A percentile compares a stretch with the other conserved stretches of the same genome.
Conservation (phyloP, 2,888 invertebrate genomes). For the Noctua janthina region DNA sequence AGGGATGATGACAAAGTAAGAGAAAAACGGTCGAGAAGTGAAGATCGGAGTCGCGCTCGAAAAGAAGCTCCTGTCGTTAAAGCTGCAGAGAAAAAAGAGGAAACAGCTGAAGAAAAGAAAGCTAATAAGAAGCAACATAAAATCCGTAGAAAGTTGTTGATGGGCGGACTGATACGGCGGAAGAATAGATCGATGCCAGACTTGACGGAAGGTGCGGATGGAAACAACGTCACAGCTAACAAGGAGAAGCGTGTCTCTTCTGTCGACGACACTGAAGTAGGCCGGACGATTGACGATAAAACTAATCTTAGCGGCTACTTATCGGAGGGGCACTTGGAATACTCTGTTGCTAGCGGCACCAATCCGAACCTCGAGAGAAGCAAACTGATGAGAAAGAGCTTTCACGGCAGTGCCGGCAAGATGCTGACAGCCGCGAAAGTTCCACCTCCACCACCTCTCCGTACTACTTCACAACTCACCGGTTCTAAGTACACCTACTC, state of each 20-base stretch:
- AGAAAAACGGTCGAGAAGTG: conserved; percentile 95
- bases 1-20: conserved; percentile 93
- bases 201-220: conserved; percentile 94
- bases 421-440: conserved; percentile 96
- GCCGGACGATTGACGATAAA: conserved; percentile 91
- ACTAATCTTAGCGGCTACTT: conserved; percentile 94
- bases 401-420: conserved; percentile 95
- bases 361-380: conserved; percentile 96
- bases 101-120: conserved; percentile 92
- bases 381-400: conserved; percentile 96
- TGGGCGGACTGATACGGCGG: conserved; percentile 96
- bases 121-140: conserved; percentile 97
- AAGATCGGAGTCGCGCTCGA: conserved; percentile 95
- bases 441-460: conserved; percentile 95
- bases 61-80: conserved; percentile 93
- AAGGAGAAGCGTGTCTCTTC: conserved; percentile 88
- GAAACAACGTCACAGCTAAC: conserved; percentile 81
- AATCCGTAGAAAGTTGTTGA: conserved; percentile 95
- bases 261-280: conserved; percentile 94
- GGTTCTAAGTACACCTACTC: conserved; percentile 92
- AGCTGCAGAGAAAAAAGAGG: conserved; percentile 89
- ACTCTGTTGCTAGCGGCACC: conserved; percentile 91
- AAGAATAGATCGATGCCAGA: conserved; percentile 98
- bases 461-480: conserved; percentile 96
- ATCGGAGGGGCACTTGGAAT: conserved; percentile 96